These are phyloP conservation scores for Erebia ligea DNA, from an alignment of 2,888 invertebrate genomes.

Conservation along the genomic window DNA sequence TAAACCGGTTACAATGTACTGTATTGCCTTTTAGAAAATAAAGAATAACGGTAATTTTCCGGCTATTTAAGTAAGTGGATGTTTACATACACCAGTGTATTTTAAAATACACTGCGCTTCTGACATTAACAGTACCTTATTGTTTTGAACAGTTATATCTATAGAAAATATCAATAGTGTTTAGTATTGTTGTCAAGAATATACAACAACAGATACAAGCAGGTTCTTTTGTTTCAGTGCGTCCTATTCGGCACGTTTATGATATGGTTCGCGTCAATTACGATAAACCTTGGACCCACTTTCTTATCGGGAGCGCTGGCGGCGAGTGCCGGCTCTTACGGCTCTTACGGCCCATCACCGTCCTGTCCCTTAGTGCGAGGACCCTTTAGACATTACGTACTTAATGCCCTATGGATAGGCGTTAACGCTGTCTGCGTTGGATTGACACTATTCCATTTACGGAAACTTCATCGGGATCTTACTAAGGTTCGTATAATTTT, in stretches of 20 bases:
- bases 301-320: conserved; percentile 92
- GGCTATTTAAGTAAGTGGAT: neutral
- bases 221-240: conserved; percentile 84
- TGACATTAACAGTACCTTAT: neutral
- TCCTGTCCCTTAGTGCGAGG: conserved; percentile 94
- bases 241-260: conserved; percentile 95
- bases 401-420: conserved; percentile 95
- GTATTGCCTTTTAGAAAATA: no score
- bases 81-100: neutral
- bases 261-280: conserved; percentile 96
- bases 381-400: conserved; percentile 94
- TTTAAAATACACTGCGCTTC: neutral
- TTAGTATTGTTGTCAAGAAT: neutral
- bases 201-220: neutral
- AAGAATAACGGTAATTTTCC: no score
- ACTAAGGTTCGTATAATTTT: conserved; percentile 82
- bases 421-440: conserved; percentile 94
- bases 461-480: conserved; percentile 91
- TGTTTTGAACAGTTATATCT: neutral
- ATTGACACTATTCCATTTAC: conserved; percentile 92
- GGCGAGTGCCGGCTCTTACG: conserved; percentile 88
- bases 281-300: conserved; percentile 94
- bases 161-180: neutral
- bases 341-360: conserved; percentile 87
- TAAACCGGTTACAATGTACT: no score